Percentiles rank a stretch among this genome's conserved stretches.
Evolutionary conservation across 2,113 vertebrate species (phyloP).

Genomic region (Dicaeum eximium): DNA sequence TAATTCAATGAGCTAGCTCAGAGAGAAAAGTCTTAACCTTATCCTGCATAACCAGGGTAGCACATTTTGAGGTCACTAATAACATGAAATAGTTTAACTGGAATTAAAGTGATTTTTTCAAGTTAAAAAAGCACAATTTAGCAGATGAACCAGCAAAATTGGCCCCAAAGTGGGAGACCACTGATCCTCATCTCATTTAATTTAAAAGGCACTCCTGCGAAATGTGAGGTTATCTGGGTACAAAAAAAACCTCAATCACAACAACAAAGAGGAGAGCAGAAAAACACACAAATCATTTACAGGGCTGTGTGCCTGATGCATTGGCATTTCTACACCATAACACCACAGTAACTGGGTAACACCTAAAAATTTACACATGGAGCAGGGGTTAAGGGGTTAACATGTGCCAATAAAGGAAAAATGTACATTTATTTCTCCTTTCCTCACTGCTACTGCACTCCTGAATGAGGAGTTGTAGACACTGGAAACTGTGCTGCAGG

Average conservation of each 20-base stretch:
- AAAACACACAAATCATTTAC: not conserved
- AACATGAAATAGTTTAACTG: slow-evolving; percentile 28
- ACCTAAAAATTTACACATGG: not conserved
- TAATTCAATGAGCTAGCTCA: not conserved
- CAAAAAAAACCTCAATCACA: not conserved
- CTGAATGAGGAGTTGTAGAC: not conserved
- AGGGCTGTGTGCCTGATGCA: not conserved
- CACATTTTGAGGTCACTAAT: slow-evolving; percentile 29
- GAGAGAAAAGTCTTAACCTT: slow-evolving; percentile 25
- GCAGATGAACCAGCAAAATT: slow-evolving; percentile 13
- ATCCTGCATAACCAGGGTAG: not conserved
- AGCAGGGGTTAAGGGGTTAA: not conserved
- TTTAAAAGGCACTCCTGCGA: not conserved
- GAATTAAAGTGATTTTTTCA: slow-evolving; percentile 36
- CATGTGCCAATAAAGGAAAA: not conserved
- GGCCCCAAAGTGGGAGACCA: not conserved
- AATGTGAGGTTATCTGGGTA: not conserved
- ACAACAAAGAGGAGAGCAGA: not conserved
- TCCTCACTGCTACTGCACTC: not conserved
- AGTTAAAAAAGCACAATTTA: slow-evolving; percentile 14
- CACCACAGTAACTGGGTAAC: not conserved
- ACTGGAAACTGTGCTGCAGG: not conserved
- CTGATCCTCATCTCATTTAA: slow-evolving; percentile 11
- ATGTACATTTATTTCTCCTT: not conserved
- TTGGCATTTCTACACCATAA: not conserved